phyloP scores from a whole-genome alignment of 2,888 invertebrate species.

The Acronicta aceris region DNA sequence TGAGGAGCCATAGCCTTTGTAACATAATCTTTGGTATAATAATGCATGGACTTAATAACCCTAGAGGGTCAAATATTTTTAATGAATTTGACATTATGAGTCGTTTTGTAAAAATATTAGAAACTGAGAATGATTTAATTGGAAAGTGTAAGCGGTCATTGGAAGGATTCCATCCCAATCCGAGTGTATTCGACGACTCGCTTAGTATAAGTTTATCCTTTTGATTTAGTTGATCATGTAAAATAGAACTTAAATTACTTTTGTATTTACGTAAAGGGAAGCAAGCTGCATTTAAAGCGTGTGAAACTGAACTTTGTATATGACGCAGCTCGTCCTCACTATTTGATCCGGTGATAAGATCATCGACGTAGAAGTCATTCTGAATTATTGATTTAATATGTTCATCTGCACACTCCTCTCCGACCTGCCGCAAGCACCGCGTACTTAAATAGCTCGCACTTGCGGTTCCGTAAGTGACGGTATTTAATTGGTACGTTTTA shows the following conservation, averaged over 20 bases:
- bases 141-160: background rate
- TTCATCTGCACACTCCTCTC: background rate
- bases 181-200: background rate
- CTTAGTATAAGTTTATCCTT: constrained; percentile 1
- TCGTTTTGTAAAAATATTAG: background rate
- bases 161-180: background rate
- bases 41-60: background rate
- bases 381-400: background rate
- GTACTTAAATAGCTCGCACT: background rate
- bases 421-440: background rate
- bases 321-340: background rate
- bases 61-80: background rate
- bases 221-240: background rate
- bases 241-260: background rate
- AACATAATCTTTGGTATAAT: background rate
- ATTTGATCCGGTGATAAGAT: background rate
- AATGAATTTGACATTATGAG: background rate
- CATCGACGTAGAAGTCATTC: constrained; percentile 1
- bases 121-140: background rate
- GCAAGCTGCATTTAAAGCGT: background rate
- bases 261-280: background rate
- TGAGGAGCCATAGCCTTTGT: background rate
- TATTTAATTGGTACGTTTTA: background rate
- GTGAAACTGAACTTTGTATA: background rate
- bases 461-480: background rate